phyloP scores from a whole-genome alignment of 2,888 invertebrate species.

The Cerastis rubricosa region DNA sequence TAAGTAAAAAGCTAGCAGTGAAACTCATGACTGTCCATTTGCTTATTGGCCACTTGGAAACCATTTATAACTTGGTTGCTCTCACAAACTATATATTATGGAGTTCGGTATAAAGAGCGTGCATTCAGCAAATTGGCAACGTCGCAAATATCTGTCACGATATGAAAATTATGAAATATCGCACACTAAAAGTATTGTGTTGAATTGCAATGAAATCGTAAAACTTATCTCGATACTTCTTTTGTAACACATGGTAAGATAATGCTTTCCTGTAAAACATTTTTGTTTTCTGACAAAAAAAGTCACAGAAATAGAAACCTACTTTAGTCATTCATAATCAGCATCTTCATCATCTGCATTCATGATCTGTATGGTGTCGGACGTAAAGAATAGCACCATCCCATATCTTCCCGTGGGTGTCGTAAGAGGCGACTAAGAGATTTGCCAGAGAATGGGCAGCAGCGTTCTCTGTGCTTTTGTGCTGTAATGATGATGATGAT shows the following conservation, averaged over 20 bases:
- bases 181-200: neutral
- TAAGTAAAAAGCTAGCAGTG: slow-evolving; percentile 13
- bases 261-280: neutral
- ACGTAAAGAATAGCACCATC: too few relatives aligned
- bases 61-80: neutral
- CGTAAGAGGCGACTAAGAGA: too few relatives aligned
- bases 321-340: neutral
- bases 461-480: too few relatives aligned
- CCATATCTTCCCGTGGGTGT: too few relatives aligned
- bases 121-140: neutral
- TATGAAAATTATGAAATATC: neutral
- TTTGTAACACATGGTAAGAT: neutral
- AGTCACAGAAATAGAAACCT: neutral
- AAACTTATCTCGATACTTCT: neutral
- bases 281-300: neutral
- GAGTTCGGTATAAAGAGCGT: neutral
- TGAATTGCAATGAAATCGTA: neutral
- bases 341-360: neutral
- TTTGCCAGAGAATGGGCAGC: too few relatives aligned
- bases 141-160: neutral
- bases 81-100: neutral
- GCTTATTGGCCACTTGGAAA: slow-evolving; percentile 2
- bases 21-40: neutral
- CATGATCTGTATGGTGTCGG: too few relatives aligned
- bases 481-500: too few relatives aligned